phyloP scores from a whole-genome alignment of 2,797 vertebrate genomes.

The Pantherophis alleghaniensis region DNA sequence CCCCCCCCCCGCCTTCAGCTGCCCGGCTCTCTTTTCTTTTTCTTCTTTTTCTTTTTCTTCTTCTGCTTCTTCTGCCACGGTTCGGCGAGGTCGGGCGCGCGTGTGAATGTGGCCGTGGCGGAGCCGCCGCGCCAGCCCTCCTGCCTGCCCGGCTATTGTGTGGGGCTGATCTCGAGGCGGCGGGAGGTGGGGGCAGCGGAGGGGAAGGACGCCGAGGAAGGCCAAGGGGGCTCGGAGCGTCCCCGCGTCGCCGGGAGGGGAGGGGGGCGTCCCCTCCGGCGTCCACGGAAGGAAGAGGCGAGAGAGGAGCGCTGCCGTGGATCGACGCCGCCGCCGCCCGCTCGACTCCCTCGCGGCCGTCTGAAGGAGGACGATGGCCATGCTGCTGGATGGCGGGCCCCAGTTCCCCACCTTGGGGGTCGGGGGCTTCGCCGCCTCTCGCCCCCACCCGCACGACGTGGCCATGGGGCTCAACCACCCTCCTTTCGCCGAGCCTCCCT shows the following conservation, averaged over 20 bases:
- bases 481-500: slow-evolving; percentile 90
- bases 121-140: slow-evolving; percentile 15
- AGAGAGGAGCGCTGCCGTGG: neutral
- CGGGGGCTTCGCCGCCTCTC: slow-evolving; percentile 89
- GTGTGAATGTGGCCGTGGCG: slow-evolving; percentile 49
- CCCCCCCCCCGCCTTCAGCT: no score
- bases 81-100: slow-evolving; percentile 14
- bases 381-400: slow-evolving; percentile 96
- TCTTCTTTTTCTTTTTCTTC: no score
- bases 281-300: neutral
- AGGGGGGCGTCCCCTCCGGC: neutral
- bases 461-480: slow-evolving; percentile 88
- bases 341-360: slow-evolving; percentile 9
- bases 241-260: neutral
- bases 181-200: slow-evolving; percentile 34
- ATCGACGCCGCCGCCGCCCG: neutral
- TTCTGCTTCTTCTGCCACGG: no score
- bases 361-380: slow-evolving; percentile 79
- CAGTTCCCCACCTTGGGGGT: slow-evolving; percentile 95
- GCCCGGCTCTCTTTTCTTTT: no score
- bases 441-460: slow-evolving; percentile 90
- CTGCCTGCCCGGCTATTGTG: slow-evolving; percentile 9
- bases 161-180: slow-evolving; percentile 44
- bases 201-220: slow-evolving; percentile 5
- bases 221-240: neutral